Percentiles rank a stretch among this genome's conserved stretches.
These are phyloP conservation scores for Tetranychus urticae DNA, from an alignment of 1,140 invertebrate species.

Conservation along the genomic window DNA sequence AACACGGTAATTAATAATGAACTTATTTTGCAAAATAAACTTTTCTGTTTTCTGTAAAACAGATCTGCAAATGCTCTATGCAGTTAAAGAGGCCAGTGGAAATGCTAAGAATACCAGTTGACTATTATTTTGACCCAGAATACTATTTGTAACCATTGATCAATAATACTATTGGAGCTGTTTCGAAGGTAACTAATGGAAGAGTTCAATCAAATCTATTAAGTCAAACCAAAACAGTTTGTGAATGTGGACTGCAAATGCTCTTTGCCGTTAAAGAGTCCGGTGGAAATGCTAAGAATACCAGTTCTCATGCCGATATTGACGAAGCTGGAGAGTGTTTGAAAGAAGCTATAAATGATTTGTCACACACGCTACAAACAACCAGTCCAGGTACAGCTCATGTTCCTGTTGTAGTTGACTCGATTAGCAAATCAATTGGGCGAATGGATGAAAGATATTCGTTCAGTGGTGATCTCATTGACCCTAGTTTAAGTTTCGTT, in stretches of 20 bases:
- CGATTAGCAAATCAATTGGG: constrained; percentile 58
- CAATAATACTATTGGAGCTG: constrained; percentile 45
- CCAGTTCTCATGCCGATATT: constrained; percentile 48
- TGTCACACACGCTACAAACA: neutral
- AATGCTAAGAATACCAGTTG: no score
- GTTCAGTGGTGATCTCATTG: neutral
- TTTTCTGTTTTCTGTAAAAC: no score
- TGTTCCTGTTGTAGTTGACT: constrained; percentile 23
- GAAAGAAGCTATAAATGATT: constrained; percentile 41
- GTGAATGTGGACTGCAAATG: constrained; percentile 64
- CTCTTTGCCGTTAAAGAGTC: constrained; percentile 63
- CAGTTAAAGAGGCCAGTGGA: no score
- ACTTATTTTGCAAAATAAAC: no score
- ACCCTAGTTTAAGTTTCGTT: constrained; percentile 37
- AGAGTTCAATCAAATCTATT: constrained; percentile 65
- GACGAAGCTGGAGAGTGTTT: constrained; percentile 55
- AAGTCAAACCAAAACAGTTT: constrained; percentile 78
- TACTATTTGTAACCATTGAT: no score
- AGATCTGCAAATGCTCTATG: no score
- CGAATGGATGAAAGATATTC: constrained; percentile 25
- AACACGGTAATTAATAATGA: no score
- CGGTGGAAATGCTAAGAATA: constrained; percentile 71
- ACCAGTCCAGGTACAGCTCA: neutral
- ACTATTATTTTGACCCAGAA: no score
- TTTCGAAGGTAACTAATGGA: constrained; percentile 66